Evolutionary conservation across 2,113 vertebrate genomes (phyloP).

Genomic region (Eubucco bourcierii): DNA sequence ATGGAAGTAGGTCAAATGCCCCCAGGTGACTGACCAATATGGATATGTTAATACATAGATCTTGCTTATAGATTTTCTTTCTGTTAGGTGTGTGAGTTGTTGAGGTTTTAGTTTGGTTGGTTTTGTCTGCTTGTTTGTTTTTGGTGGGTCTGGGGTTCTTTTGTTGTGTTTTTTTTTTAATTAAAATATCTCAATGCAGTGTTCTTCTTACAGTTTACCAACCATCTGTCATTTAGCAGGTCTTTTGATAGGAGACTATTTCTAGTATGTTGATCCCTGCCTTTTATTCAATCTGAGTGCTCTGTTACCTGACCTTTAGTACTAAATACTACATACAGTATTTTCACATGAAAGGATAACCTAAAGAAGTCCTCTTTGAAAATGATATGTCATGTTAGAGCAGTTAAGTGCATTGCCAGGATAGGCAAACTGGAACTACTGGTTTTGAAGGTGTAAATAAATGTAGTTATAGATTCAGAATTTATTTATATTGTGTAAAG

Average conservation of each 20-base stretch:
- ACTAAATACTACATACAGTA: neutral
- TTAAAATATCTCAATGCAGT: neutral
- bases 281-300: constrained; percentile 13
- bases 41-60: constrained; percentile 29
- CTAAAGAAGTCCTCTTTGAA: neutral
- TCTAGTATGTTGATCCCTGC: neutral
- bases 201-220: constrained; percentile 1
- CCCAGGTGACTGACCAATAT: constrained; percentile 27
- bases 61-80: neutral
- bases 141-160: too few relatives aligned
- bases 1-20: constrained; percentile 41
- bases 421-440: neutral
- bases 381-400: neutral
- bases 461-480: neutral
- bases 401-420: neutral
- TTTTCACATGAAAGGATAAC: neutral
- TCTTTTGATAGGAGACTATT: constrained; percentile 5
- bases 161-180: neutral
- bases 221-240: constrained; percentile 49
- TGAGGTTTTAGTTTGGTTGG: neutral
- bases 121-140: neutral
- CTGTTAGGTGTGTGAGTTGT: neutral
- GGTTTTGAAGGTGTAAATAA: neutral
- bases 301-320: constrained; percentile 1
- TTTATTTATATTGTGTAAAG: neutral